These are phyloP conservation scores for Lagodon rhomboides DNA, from an alignment of 2,797 vertebrate genomes.

Conservation along the genomic window DNA sequence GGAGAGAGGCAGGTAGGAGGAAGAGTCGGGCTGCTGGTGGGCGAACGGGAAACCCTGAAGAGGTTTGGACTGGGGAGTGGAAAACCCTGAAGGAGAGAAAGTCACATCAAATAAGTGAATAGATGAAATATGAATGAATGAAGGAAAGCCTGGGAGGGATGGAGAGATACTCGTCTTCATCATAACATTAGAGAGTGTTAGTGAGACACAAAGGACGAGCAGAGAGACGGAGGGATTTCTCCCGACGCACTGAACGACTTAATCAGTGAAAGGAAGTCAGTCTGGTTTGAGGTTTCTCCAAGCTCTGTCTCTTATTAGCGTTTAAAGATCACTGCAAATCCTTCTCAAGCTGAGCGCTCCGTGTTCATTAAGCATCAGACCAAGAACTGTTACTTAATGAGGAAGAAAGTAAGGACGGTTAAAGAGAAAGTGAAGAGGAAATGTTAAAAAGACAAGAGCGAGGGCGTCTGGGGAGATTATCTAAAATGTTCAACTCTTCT, in stretches of 20 bases:
- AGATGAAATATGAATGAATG: background rate
- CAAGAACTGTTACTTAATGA: slow-evolving; percentile 11
- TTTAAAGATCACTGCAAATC: slow-evolving; percentile 45
- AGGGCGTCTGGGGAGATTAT: background rate
- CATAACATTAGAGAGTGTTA: background rate
- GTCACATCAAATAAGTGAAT: background rate
- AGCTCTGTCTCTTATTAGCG: slow-evolving; percentile 22
- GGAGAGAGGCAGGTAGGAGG: slow-evolving; percentile 69
- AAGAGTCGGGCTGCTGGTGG: slow-evolving; percentile 61
- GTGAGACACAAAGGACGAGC: background rate
- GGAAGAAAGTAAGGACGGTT: slow-evolving; percentile 9
- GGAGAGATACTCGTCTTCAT: background rate
- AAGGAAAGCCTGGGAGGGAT: background rate
- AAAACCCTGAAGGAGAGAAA: slow-evolving; percentile 54
- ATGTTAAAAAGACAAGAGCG: background rate
- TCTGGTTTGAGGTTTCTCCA: background rate
- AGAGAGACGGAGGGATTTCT: slow-evolving; percentile 14
- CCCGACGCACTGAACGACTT: background rate
- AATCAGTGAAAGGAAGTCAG: background rate
- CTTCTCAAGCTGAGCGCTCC: background rate
- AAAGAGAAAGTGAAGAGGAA: background rate
- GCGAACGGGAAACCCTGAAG: slow-evolving; percentile 57
- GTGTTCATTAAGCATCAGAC: slow-evolving; percentile 17
- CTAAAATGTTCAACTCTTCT: background rate
- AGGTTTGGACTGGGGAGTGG: slow-evolving; percentile 73